Conservation (phyloP, 1,140 invertebrate genomes). For the Matsumurasca onukii region DNA sequence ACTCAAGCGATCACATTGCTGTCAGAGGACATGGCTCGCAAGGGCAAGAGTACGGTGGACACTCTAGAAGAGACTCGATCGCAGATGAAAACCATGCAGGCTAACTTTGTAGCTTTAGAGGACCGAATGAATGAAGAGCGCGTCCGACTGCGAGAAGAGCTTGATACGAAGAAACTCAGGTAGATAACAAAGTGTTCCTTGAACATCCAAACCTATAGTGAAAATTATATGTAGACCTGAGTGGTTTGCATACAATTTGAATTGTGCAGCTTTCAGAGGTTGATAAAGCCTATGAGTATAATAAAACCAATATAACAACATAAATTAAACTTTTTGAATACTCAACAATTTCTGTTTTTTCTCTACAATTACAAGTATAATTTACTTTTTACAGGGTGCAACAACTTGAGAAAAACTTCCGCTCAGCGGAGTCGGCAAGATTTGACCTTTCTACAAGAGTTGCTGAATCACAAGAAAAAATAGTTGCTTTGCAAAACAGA, state of each 20-base stretch:
- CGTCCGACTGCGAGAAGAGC: conserved; percentile 54
- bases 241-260: too few species aligned
- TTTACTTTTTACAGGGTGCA: conserved; percentile 34
- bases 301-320: too few species aligned
- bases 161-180: conserved; percentile 59
- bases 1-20: conserved; percentile 78
- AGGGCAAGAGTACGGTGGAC: conserved; percentile 67
- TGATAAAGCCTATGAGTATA: too few species aligned
- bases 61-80: conserved; percentile 75
- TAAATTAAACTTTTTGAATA: background rate
- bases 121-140: conserved; percentile 68
- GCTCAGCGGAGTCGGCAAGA: conserved; percentile 48
- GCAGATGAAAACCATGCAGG: conserved; percentile 78
- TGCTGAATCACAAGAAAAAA: conserved; percentile 43
- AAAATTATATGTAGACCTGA: too few species aligned
- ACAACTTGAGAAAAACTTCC: conserved; percentile 40
- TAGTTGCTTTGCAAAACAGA: conserved; percentile 45
- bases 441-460: conserved; percentile 56
- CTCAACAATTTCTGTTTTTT: background rate
- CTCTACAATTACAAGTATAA: too few species aligned
- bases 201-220: too few species aligned
- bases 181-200: too few species aligned
- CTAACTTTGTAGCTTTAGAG: conserved; percentile 71
- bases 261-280: too few species aligned
- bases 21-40: conserved; percentile 71